These are phyloP conservation scores for Leptopilina boulardi DNA, from an alignment of 1,140 invertebrate genomes.

Conservation along the genomic window DNA sequence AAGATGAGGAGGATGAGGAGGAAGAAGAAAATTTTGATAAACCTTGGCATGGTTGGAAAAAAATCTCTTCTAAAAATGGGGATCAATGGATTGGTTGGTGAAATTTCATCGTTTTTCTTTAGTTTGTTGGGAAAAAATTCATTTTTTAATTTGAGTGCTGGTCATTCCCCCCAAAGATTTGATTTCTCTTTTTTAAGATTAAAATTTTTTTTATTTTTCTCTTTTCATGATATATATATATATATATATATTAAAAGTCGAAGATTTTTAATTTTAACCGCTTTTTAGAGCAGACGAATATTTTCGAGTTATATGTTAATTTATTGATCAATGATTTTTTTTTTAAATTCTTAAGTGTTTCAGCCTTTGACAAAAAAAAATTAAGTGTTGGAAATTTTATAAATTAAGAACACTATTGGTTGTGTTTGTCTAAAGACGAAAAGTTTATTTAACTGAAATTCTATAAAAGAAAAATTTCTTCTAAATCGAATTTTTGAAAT, in stretches of 20 bases:
- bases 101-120: not conserved
- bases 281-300: not conserved
- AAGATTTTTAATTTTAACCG: not conserved
- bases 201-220: no score
- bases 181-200: slow-evolving; percentile 4
- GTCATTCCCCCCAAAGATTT: slow-evolving; percentile 64
- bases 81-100: slow-evolving; percentile 63
- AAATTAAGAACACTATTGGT: no score
- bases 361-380: not conserved
- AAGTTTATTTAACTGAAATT: no score
- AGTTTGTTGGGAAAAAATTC: slow-evolving; percentile 27
- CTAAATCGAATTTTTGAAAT: no score
- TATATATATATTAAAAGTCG: not conserved
- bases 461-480: no score
- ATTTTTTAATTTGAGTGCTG: slow-evolving; percentile 56
- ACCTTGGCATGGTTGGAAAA: slow-evolving; percentile 71
- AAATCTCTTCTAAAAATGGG: slow-evolving; percentile 49
- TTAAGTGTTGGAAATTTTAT: no score
- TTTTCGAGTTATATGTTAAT: not conserved
- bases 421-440: no score
- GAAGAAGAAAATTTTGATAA: slow-evolving; percentile 59
- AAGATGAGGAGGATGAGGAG: no score
- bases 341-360: not conserved
- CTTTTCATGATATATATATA: no score
- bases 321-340: no score